Evolutionary conservation across 2,888 invertebrate genomes (phyloP), one percentile per base, ranked within the genome.

Genomic region (Ypsolopha scabrella): DNA sequence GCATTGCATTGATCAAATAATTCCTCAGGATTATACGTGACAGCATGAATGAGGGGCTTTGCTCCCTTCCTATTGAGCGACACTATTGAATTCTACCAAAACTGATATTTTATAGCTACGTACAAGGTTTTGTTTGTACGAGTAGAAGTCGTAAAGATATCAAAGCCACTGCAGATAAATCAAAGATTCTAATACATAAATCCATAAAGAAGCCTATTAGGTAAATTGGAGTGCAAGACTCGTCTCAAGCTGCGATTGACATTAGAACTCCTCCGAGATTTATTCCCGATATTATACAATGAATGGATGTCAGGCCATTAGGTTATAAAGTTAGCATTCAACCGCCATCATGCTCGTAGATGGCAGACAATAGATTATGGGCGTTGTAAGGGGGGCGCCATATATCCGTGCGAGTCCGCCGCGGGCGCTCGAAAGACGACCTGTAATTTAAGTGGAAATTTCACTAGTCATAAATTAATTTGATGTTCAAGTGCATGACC

Each of bases 401-500:
- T 24, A 24, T 24, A 14, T 13, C 14, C 43, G n/a, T 43, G 14
- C 43, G 43, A 43, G 43, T 9, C 1, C 43, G 45, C 45, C 10
- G 44, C 6, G 44, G 34, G 10, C 45, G 54, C 50, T 50, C 51
- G 53, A 52, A 60, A 55, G 57, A 51, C 48, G 48, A 45, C 55
- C 54, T 53, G 63, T 65, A 75, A 76, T 79, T 75, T 77, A 63
- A 57, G 61, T 58, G 68, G 70, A 68, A 70, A 74, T 73, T 71
- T 66, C 63, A 66, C 68, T 68, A 68, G 71, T 67, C 64, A 76
- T 76, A 72, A 70, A 74, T 76, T 75, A 72, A 74, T 78, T 79
- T 78, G 73, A 59, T 76, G 68, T 71, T 66, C 66, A 70, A 72
- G 72, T 67, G 68, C 64, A 67, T 72, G 80, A 75, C 80, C 82